A percentile compares a stretch with the other conserved stretches of the same genome.
Evolutionary conservation across 2,113 vertebrate species (phyloP).

Genomic region (Sander vitreus): DNA sequence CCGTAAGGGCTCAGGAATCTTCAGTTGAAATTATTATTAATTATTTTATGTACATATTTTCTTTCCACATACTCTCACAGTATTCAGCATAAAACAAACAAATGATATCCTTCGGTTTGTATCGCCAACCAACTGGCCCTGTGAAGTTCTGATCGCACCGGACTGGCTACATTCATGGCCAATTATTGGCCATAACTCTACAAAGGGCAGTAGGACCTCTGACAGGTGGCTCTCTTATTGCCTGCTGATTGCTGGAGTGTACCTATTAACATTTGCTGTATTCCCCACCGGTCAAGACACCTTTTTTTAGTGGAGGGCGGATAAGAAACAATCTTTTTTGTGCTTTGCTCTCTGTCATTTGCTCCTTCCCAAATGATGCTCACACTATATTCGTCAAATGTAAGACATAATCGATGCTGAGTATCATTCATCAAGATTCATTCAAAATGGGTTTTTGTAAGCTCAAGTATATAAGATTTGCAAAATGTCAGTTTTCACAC

Average conservation of each 20-base stretch:
- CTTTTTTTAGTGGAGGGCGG: slow-evolving; percentile 35
- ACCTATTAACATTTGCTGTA: slow-evolving; percentile 71
- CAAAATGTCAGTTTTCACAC: slow-evolving; percentile 26
- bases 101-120: slow-evolving; percentile 36
- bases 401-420: slow-evolving; percentile 13
- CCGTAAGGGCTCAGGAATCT: slow-evolving; percentile 21
- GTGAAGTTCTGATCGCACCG: slow-evolving; percentile 47
- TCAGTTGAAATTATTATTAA: slow-evolving; percentile 21
- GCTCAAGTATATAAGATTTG: slow-evolving; percentile 16
- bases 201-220: slow-evolving; percentile 56
- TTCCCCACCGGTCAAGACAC: slow-evolving; percentile 44
- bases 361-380: slow-evolving; percentile 5
- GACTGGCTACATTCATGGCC: slow-evolving; percentile 54
- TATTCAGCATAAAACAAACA: slow-evolving; percentile 45
- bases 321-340: slow-evolving; percentile 40
- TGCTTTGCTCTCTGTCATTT: slow-evolving; percentile 25
- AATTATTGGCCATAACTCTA: slow-evolving; percentile 78
- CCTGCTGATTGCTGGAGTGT: slow-evolving; percentile 69
- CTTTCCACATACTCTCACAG: slow-evolving; percentile 5
- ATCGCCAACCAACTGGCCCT: slow-evolving; percentile 39
- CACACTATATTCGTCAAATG: neutral
- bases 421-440: neutral
- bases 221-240: slow-evolving; percentile 69
- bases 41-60: neutral
- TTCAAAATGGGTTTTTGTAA: slow-evolving; percentile 9